Conservation (phyloP, 2,113 vertebrate genomes). For the Bos indicus region DNA sequence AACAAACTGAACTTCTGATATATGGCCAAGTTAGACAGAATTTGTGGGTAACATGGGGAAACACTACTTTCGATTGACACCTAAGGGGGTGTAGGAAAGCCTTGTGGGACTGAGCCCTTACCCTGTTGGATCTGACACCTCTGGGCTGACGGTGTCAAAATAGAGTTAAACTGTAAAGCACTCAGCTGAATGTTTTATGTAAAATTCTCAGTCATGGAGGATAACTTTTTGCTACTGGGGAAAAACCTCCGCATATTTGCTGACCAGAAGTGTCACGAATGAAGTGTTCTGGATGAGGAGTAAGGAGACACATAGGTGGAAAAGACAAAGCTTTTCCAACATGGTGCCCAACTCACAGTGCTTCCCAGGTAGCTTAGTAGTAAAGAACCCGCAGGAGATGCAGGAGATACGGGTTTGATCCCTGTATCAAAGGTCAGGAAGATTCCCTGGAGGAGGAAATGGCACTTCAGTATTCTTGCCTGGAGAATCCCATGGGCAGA, state of each 20-base stretch:
- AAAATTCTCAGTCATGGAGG: neutral
- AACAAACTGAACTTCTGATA: neutral
- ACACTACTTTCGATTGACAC: neutral
- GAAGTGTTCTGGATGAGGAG: neutral
- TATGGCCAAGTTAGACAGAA: neutral
- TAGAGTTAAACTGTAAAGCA: neutral
- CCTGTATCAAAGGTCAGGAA: neutral
- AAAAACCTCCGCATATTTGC: neutral
- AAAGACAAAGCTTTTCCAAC: neutral
- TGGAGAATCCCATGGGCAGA: neutral
- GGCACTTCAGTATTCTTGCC: neutral
- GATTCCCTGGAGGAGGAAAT: neutral
- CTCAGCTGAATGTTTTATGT: neutral
- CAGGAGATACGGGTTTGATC: neutral
- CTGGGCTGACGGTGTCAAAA: neutral
- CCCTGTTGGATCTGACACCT: too few species aligned
- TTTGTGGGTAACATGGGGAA: neutral
- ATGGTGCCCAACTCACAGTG: neutral
- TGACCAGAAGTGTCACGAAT: neutral
- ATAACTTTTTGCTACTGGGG: neutral
- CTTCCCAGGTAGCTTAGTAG: neutral
- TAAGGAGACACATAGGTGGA: neutral
- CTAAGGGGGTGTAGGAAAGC: neutral
- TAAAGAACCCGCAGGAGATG: neutral
- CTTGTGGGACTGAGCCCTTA: neutral